phyloP scores from a whole-genome alignment of 2,888 invertebrate species.

The Dicyrtoma fusca region DNA sequence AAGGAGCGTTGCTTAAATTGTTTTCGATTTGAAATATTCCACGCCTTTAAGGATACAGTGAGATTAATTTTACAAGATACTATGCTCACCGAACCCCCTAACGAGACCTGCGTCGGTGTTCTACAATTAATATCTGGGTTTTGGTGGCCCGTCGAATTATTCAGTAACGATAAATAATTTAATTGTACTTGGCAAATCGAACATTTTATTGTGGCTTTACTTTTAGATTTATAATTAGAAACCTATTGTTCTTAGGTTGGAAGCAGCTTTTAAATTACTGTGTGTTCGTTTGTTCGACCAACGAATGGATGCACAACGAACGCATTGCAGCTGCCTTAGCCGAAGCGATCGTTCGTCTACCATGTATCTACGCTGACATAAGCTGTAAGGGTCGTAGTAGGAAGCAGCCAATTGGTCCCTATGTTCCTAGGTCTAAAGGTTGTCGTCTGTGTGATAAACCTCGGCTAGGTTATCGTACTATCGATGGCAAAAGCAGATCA shows the following conservation, averaged over 20 bases:
- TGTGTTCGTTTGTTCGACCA: background rate
- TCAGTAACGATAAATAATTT: conserved; percentile 27
- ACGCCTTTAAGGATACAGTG: conserved; percentile 3
- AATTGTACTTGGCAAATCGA: too few species aligned
- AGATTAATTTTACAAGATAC: background rate
- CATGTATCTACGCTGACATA: conserved; percentile 18
- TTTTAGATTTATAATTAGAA: too few species aligned
- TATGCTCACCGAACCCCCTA: background rate
- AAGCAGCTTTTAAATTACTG: background rate
- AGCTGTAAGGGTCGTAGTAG: background rate
- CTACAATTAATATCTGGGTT: conserved; percentile 15
- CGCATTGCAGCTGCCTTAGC: background rate
- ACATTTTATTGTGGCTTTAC: too few species aligned
- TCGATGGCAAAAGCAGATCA: background rate
- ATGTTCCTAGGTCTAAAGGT: background rate
- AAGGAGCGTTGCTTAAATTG: conserved; percentile 7
- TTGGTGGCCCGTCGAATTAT: conserved; percentile 16
- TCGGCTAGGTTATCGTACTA: too few species aligned
- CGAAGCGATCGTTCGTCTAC: conserved; percentile 25
- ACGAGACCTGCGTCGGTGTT: background rate
- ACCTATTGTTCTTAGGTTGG: conserved; percentile 20
- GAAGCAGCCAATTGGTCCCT: background rate
- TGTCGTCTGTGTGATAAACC: conserved; percentile 8
- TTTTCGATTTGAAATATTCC: conserved; percentile 26
- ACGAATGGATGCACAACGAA: background rate